Evolutionary conservation across 1,140 invertebrate species (phyloP).

Genomic region (Zaprionus africanus): DNA sequence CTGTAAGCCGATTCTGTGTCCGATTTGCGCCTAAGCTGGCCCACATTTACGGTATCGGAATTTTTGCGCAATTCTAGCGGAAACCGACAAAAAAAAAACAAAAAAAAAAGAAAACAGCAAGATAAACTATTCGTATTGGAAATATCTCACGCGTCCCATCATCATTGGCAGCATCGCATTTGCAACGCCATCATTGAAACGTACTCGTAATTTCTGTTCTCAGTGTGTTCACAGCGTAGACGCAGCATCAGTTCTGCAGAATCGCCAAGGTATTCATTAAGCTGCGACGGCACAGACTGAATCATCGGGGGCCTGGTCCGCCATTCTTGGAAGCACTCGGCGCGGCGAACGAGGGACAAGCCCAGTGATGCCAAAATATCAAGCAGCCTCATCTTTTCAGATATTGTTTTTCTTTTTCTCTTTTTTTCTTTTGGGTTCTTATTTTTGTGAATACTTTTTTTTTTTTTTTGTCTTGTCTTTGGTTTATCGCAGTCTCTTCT

Average conservation of each 20-base stretch:
- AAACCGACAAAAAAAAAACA: slow-evolving; percentile 30
- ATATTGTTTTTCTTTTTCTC: slow-evolving; percentile 60
- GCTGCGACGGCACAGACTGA: slow-evolving; percentile 58
- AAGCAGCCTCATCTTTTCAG: slow-evolving; percentile 63
- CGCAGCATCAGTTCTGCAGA: slow-evolving; percentile 74
- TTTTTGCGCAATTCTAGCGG: slow-evolving; percentile 69
- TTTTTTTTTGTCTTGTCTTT: slow-evolving; percentile 37
- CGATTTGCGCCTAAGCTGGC: slow-evolving; percentile 42
- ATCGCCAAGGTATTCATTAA: slow-evolving; percentile 81
- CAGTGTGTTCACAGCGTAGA: slow-evolving; percentile 14
- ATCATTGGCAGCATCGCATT: slow-evolving; percentile 56
- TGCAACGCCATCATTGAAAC: slow-evolving; percentile 64
- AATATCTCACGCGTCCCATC: slow-evolving; percentile 77
- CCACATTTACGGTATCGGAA: slow-evolving; percentile 73
- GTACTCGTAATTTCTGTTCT: slow-evolving; percentile 68
- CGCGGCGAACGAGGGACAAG: slow-evolving; percentile 19
- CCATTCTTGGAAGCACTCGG: slow-evolving; percentile 64
- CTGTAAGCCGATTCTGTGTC: slow-evolving; percentile 35
- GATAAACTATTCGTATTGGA: slow-evolving; percentile 65
- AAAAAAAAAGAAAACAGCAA: slow-evolving; percentile 8
- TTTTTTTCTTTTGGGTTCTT: slow-evolving; percentile 18
- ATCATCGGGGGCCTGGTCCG: slow-evolving; percentile 58
- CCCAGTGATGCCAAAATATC: slow-evolving; percentile 65
- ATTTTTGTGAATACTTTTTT: slow-evolving; percentile 18
- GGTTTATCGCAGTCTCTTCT: slow-evolving; percentile 26